Percentiles rank a stretch among this genome's conserved stretches.
These are phyloP conservation scores for Diplazon laetatorius DNA, from an alignment of 2,888 invertebrate species.

Conservation along the genomic window DNA sequence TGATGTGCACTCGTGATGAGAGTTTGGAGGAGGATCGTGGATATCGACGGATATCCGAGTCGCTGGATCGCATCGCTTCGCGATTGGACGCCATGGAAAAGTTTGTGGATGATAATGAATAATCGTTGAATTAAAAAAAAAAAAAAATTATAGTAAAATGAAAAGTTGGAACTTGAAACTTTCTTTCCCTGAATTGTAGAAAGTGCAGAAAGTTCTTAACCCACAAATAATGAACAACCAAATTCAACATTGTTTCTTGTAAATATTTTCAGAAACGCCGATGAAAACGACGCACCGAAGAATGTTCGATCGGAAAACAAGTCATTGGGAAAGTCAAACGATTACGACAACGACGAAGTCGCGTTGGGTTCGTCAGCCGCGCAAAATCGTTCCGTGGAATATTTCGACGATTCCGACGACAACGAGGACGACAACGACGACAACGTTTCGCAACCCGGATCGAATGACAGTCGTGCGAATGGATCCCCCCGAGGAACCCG, in stretches of 20 bases:
- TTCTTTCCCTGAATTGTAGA: too few relatives aligned
- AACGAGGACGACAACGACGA: conserved; percentile 59
- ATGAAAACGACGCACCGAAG: conserved; percentile 21
- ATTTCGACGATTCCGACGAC: conserved; percentile 48
- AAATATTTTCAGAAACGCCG: conserved; percentile 17
- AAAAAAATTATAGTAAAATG: too few relatives aligned
- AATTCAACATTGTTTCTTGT: too few relatives aligned
- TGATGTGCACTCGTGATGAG: conserved; percentile 83
- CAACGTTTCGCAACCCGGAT: conserved; percentile 58
- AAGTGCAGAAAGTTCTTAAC: too few relatives aligned
- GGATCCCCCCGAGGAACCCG: conserved; percentile 31
- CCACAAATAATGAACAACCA: too few relatives aligned
- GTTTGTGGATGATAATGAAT: too few relatives aligned
- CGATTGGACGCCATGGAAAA: conserved; percentile 83
- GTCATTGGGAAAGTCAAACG: background rate
- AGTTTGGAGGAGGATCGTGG: conserved; percentile 82
- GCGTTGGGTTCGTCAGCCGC: background rate
- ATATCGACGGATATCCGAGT: conserved; percentile 81
- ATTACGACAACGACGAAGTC: conserved; percentile 6
- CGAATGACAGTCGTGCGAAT: conserved; percentile 13
- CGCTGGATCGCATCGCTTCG: conserved; percentile 81
- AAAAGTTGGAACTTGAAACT: too few relatives aligned
- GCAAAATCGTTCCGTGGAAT: conserved; percentile 34
- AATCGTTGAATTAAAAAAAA: background rate
- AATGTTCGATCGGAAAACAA: conserved; percentile 30